These are phyloP conservation scores for Vulpes vulpes DNA, from an alignment of 2,113 vertebrate genomes.

Conservation along the genomic window DNA sequence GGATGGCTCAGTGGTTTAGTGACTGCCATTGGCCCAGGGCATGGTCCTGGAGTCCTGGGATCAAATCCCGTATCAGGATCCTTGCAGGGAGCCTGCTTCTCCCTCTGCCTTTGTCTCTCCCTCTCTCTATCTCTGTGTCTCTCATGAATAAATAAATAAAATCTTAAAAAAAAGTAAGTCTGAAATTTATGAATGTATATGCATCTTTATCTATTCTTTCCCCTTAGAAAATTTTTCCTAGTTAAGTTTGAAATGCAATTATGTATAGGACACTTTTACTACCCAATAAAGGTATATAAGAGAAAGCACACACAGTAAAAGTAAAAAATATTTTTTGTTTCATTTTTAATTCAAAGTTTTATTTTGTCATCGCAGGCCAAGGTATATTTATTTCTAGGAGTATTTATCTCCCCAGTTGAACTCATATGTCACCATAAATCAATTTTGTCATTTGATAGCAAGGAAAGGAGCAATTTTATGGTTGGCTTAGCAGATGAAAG, in stretches of 20 bases:
- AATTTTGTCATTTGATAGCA: conserved; percentile 55
- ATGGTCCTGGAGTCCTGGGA: no score
- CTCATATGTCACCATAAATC: conserved; percentile 58
- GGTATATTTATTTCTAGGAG: conserved; percentile 8
- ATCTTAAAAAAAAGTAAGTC: not conserved
- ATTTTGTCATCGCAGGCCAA: conserved; percentile 13
- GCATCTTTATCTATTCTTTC: not conserved
- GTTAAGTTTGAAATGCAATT: not conserved
- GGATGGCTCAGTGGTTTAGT: no score
- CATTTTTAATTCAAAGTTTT: conserved; percentile 46
- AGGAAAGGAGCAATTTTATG: conserved; percentile 42
- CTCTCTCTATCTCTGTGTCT: no score
- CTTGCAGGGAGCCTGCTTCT: no score
- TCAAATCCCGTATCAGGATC: rapidly evolving
- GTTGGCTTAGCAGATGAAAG: conserved; percentile 50
- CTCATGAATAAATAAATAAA: no score
- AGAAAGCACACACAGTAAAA: not conserved
- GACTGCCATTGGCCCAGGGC: no score
- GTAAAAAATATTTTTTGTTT: not conserved
- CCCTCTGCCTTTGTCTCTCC: no score
- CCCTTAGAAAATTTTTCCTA: not conserved
- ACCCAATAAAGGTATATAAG: not conserved
- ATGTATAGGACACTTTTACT: not conserved
- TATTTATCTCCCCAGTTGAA: conserved; percentile 50
- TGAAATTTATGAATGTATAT: not conserved